Base-by-base conservation (phyloP, 2,113 vertebrate genomes). In the Lophura nycthemera region DNA sequence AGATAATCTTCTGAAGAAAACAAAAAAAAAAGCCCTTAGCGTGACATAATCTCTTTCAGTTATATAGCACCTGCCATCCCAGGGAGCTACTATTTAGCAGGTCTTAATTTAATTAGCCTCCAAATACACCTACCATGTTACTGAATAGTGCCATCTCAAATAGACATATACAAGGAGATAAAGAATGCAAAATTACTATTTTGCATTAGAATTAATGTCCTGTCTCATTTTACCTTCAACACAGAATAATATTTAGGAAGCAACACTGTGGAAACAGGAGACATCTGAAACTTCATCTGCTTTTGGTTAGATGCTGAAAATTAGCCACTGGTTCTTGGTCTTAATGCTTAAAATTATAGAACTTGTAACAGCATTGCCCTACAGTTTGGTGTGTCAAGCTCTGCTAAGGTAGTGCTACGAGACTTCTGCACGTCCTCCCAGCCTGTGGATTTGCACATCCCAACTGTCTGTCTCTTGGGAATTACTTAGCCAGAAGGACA, bases 101-200 rank as follows among this genome's bases (percentile, higher is more conserved):
- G 78, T 88, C 38, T 57, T 91, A 94, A 95, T 95, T 96, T 88
- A 97, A 95, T 96, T 97, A 95, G 48, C 61, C 60, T 65, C 40
- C 4, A 30, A 91, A 83, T 87, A 65, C 83, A 61, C 47, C 69
- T 91, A 42, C 47, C 43, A 20, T 77, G 52, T 94, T 89, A 59
- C 69, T 83, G 76, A 91, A 81, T 54, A 83, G 17, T 48, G 45
- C 38, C 11, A 29, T 81, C 27, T 32, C 27, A 25, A 59, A 34
- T 0, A 75, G 81, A 92, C 30, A 8, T 6, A 25, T 63, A 24
- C 57, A 80, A 56, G 76, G 32, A 88, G 47, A 43, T 45, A 81
- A 83, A 61, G 24, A 48, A 48, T 32, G 15, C 64, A 64, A 63
- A 64, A 71, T 10, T 73, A 10, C n/a, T 73, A 4, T 22, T 52